These are phyloP conservation scores for Chloropsis hardwickii DNA, from an alignment of 2,113 vertebrate genomes.

Conservation along the genomic window DNA sequence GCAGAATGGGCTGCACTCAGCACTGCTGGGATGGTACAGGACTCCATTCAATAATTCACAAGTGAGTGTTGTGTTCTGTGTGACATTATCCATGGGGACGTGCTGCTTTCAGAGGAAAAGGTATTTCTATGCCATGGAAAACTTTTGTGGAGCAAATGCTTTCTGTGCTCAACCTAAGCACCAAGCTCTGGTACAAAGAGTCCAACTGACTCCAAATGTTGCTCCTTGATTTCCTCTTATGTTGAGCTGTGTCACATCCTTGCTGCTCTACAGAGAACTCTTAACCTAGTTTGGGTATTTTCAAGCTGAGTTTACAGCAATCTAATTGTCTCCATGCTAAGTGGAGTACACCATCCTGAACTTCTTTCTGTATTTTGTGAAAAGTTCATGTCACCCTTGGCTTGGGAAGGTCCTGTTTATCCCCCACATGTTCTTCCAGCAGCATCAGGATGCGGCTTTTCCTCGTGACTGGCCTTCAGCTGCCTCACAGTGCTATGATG, in stretches of 20 bases:
- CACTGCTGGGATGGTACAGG: background rate
- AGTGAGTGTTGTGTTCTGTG: background rate
- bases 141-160: background rate
- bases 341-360: background rate
- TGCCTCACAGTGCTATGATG: background rate
- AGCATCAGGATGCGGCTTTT: background rate
- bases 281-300: background rate
- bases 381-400: background rate
- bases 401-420: background rate
- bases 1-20: background rate
- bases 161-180: background rate
- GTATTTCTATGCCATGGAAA: background rate
- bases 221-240: background rate
- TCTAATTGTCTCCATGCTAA: background rate
- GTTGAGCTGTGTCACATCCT: background rate
- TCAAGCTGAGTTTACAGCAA: background rate
- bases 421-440: background rate
- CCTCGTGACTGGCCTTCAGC: background rate
- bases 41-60: background rate
- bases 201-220: background rate
- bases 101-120: background rate
- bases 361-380: background rate
- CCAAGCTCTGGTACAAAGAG: background rate
- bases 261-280: background rate
- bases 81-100: background rate